phyloP scores from a whole-genome alignment of 2,888 invertebrate genomes.

The Eudemis profundana region DNA sequence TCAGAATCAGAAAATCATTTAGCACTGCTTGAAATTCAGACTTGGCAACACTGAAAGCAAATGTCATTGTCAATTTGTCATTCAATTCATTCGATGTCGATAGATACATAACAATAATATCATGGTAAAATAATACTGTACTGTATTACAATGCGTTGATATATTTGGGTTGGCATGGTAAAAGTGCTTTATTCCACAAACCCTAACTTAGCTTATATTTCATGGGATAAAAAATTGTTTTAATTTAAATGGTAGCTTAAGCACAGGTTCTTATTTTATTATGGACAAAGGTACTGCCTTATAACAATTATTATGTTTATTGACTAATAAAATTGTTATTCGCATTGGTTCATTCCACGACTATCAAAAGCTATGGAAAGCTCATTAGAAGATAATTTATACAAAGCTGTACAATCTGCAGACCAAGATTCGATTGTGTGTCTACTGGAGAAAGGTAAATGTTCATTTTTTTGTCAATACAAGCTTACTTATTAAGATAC shows the following conservation, averaged over 20 bases:
- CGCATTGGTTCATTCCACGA: not conserved
- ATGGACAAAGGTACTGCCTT: not conserved
- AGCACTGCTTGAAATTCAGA: too few relatives aligned
- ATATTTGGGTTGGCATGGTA: not conserved
- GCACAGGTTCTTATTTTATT: not conserved
- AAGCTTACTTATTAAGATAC: too few relatives aligned
- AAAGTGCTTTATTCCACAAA: not conserved
- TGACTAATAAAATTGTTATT: not conserved
- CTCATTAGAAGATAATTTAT: conserved; percentile 69
- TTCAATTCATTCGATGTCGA: not conserved
- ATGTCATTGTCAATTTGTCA: not conserved
- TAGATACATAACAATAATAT: not conserved
- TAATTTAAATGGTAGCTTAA: not conserved
- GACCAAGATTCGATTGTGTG: conserved; percentile 73
- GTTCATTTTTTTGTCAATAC: too few relatives aligned
- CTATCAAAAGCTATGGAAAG: conserved; percentile 57
- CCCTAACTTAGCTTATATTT: not conserved
- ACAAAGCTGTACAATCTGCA: conserved; percentile 65
- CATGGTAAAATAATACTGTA: not conserved
- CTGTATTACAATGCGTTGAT: not conserved
- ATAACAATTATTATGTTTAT: too few relatives aligned
- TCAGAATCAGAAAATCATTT: too few relatives aligned
- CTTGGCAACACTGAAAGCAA: not conserved
- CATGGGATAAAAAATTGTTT: not conserved
- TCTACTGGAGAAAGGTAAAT: conserved; percentile 80